Evolutionary conservation across 2,113 vertebrate species (phyloP), one percentile per base, ranked within the genome.

Genomic region (Egretta garzetta): DNA sequence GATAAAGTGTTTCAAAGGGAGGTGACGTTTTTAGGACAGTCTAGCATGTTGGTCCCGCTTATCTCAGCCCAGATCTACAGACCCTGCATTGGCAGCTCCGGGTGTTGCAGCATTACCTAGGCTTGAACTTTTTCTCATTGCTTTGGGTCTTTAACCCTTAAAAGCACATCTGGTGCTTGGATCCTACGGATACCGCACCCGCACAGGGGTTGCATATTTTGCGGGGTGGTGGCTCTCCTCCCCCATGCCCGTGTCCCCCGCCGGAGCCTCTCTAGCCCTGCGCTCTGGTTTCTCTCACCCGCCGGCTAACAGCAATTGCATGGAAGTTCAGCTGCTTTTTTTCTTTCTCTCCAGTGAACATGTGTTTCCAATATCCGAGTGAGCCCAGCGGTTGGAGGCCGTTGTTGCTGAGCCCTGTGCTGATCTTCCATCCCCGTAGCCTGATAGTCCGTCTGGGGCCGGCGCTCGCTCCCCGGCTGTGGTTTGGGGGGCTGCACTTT

Each of bases 341-440:
- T 95, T 90, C 96, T 66, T 72, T 75, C 91, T 95, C 94, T 94
- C 82, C 94, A 49, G 15, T 4, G 3, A 84, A 98, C 97, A 98
- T 97, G 86, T 97, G 97, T 96, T 98, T 98, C 96, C 93, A 98
- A 98, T 98, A 96, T 87, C 80, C 5, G 28, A 93, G 79, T 8
- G 0, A 86, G 89, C 81, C 79, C 2, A 1, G 81, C 23, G 45
- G 76, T 53, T 92, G 76, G 96, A 94, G 96, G 93, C 85, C 0
- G 10, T 75, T 86, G 92, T 95, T 96, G 96, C 91, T 80, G 95
- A 56, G 71, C 88, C 41, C 58, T 64, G 71, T 0, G 6, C 88
- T 71, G 82, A 45, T 81, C 70, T 76, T 83, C 35, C 71, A 70
- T 71, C 76, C 59, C 67, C 0, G 7, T 49, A 95, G 88, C 41